Evolutionary conservation across 2,113 vertebrate genomes (phyloP).

Genomic region (Oplegnathus fasciatus): DNA sequence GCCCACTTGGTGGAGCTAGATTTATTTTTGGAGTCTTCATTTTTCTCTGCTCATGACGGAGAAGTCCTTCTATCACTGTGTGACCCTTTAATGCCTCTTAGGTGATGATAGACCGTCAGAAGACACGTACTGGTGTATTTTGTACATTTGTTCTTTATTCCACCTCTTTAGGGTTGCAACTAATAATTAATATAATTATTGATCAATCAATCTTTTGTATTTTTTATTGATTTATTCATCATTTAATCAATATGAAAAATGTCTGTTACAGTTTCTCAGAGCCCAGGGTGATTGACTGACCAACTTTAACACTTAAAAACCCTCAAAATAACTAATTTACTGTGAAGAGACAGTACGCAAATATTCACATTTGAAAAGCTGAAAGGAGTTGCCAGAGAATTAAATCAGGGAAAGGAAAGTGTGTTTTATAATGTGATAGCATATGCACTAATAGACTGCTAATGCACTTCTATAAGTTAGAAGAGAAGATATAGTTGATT

Average conservation of each 20-base stretch:
- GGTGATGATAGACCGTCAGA: slow-evolving; percentile 1
- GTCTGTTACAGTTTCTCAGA: background rate
- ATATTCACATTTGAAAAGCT: background rate
- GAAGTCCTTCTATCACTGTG: background rate
- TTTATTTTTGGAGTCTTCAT: slow-evolving; percentile 71
- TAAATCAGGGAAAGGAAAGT: background rate
- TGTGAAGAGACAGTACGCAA: background rate
- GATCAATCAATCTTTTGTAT: background rate
- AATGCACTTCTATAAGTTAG: slow-evolving; percentile 14
- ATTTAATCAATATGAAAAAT: background rate
- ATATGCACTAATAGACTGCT: slow-evolving; percentile 15
- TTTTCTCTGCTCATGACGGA: slow-evolving; percentile 19
- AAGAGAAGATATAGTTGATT: slow-evolving; percentile 23
- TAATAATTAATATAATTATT: background rate
- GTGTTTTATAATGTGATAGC: background rate
- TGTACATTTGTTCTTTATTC: background rate
- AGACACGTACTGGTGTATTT: background rate
- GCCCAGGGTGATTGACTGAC: background rate
- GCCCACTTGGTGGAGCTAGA: slow-evolving; percentile 77
- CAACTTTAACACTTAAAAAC: background rate
- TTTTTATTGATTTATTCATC: background rate
- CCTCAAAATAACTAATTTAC: background rate
- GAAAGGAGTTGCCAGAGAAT: background rate
- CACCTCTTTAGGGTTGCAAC: background rate
- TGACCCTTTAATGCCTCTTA: slow-evolving; percentile 25